Conservation (phyloP, 2,888 invertebrate species). For the Pantelozetes paolii region DNA sequence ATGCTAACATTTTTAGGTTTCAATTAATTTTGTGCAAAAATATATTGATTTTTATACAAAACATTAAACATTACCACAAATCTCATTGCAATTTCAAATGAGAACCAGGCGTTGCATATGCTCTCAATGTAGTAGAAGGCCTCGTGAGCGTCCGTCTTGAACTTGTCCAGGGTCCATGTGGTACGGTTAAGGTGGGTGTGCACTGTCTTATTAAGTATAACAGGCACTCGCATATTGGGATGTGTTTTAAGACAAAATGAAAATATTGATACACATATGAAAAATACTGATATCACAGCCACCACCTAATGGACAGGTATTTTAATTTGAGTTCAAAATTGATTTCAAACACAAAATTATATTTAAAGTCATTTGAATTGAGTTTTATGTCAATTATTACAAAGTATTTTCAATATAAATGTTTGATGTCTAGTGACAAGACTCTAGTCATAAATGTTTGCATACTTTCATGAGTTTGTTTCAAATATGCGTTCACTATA, state of each 20-base stretch:
- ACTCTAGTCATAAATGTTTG: too few relatives aligned
- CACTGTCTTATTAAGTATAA: constrained; percentile 50
- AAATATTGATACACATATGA: constrained; percentile 91
- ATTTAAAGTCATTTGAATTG: constrained; percentile 25
- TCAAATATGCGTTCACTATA: too few relatives aligned
- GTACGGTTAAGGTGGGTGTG: constrained; percentile 36
- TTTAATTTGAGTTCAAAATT: constrained; percentile 40
- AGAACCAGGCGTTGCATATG: constrained; percentile 93
- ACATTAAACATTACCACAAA: constrained; percentile 66
- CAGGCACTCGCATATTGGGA: constrained; percentile 70
- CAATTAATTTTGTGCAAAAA: too few relatives aligned
- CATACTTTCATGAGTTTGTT: too few relatives aligned
- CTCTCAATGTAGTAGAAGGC: constrained; percentile 89
- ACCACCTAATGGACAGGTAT: constrained; percentile 64
- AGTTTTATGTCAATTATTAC: too few relatives aligned
- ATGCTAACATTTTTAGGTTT: too few relatives aligned
- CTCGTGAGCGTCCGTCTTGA: constrained; percentile 55
- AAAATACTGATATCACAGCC: constrained; percentile 86
- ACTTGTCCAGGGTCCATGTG: constrained; percentile 51
- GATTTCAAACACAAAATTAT: constrained; percentile 15
- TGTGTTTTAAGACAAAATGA: constrained; percentile 95
- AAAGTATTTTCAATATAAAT: too few relatives aligned
- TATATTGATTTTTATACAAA: too few relatives aligned
- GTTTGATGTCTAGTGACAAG: too few relatives aligned
- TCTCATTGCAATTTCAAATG: constrained; percentile 80